A percentile compares a stretch with the other conserved stretches of the same genome.
Conservation (phyloP, 2,113 vertebrate species). For the Peromyscus maniculatus region DNA sequence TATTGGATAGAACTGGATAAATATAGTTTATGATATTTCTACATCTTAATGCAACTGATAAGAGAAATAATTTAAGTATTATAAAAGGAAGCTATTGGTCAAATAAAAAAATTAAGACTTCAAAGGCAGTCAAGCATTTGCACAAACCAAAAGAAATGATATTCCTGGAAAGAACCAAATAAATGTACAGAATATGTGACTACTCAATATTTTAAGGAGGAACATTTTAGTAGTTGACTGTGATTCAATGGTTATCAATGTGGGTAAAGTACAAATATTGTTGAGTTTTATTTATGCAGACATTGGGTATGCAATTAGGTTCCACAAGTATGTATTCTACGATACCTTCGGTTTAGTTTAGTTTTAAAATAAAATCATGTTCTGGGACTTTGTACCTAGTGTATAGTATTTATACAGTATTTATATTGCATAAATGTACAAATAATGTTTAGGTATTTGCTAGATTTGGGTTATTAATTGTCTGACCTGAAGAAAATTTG, state of each 20-base stretch:
- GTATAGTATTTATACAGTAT: background rate
- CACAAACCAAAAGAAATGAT: background rate
- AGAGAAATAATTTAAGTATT: background rate
- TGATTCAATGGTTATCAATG: background rate
- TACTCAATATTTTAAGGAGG: background rate
- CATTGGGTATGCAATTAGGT: background rate
- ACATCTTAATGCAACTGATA: background rate
- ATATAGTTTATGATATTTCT: background rate
- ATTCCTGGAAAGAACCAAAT: background rate
- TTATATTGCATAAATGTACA: background rate
- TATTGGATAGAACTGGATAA: background rate
- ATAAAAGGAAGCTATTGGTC: background rate
- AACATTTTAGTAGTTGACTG: background rate
- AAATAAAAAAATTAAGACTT: background rate
- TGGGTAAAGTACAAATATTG: background rate
- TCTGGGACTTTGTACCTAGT: background rate
- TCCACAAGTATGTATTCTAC: background rate
- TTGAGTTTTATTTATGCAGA: background rate
- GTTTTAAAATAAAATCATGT: background rate
- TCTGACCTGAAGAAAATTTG: background rate
- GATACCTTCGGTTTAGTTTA: background rate
- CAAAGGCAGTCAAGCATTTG: background rate
- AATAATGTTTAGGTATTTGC: background rate
- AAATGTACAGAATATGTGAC: background rate
- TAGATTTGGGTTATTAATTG: background rate